These are phyloP conservation scores for Melopsittacus undulatus DNA, from an alignment of 2,797 vertebrate species.

Conservation along the genomic window DNA sequence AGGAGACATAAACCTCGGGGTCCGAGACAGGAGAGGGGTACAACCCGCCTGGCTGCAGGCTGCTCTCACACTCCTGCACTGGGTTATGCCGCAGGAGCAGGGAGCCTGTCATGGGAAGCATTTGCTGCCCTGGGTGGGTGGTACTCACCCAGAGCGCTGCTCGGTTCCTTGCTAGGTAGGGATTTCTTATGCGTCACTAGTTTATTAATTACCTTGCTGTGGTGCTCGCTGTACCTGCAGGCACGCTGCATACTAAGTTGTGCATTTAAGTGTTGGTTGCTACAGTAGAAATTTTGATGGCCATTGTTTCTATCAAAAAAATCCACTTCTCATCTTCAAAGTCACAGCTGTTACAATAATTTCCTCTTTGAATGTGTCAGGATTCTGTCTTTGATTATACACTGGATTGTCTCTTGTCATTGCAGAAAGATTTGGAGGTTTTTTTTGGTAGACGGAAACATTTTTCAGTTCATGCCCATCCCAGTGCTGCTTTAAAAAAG, in stretches of 20 bases:
- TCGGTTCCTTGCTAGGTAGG: background rate
- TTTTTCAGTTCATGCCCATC: conserved; percentile 24
- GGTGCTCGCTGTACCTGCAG: background rate
- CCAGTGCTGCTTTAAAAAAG: background rate
- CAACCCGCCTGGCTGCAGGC: background rate
- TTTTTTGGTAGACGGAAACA: background rate
- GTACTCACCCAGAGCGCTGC: background rate
- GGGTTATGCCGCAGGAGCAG: background rate
- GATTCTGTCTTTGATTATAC: conserved; percentile 51
- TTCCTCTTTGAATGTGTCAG: conserved; percentile 38
- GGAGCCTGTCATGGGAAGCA: background rate
- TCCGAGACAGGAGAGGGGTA: background rate
- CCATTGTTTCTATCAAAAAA: conserved; percentile 21
- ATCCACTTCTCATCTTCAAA: background rate
- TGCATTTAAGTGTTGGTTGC: background rate
- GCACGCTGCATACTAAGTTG: background rate
- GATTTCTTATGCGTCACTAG: background rate
- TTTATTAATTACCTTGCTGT: background rate
- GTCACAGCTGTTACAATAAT: conserved; percentile 27
- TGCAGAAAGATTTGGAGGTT: background rate
- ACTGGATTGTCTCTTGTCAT: conserved; percentile 50
- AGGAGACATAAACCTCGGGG: rapidly evolving
- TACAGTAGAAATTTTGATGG: conserved; percentile 9
- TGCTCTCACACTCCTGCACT: background rate
- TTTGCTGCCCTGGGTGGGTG: background rate